Evolutionary conservation across 1,140 invertebrate genomes (phyloP), one percentile per base, ranked within the genome.

Genomic region (Drosophila neocordata): DNA sequence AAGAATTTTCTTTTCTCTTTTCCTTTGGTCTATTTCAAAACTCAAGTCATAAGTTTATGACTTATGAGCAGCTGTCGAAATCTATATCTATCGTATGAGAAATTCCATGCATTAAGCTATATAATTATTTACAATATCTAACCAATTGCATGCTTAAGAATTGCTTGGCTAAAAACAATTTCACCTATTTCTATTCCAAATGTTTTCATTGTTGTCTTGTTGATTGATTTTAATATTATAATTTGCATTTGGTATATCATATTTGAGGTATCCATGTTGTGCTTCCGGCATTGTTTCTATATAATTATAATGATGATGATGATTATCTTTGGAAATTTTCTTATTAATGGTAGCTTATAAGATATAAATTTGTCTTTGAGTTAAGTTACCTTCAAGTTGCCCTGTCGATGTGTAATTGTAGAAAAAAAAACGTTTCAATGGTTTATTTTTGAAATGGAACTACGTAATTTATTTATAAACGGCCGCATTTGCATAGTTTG

Each of bases 231-330:
- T 13, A 31, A 55, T 38, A 61, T 31, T 61, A 24, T 44, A 69
- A 20, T 56, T 73, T 37, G 22, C 44, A 15, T 20, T 12, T 22
- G 55, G 31, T 24, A 52, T 35, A n/a, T 75, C 66, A 13, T 76
- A 75, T 58, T 65, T 62, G 27, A 77, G 48, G 38, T 24, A 72
- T 48, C 76, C 74, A n/a, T 78, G 58, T 22, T 41, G 63, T 52
- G 75, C 62, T 58, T 67, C 75, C 0, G 75, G 74, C 75, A 78
- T 77, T 68, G 37, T 48, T 20, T 24, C 15, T 59, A 44, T 44
- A 15, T 48, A n/a, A n/a, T n/a, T n/a, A n/a, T n/a, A n/a, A 20
- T 7, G 11, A 41, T 41, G 34, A 18, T 35, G 18, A 34, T 37
- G 24, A 5, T 12, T 4, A 31, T 31, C 22, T 56, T 31, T 56